phyloP scores from a whole-genome alignment of 1,140 invertebrate species.

The Cyrtorhinus lividipennis region DNA sequence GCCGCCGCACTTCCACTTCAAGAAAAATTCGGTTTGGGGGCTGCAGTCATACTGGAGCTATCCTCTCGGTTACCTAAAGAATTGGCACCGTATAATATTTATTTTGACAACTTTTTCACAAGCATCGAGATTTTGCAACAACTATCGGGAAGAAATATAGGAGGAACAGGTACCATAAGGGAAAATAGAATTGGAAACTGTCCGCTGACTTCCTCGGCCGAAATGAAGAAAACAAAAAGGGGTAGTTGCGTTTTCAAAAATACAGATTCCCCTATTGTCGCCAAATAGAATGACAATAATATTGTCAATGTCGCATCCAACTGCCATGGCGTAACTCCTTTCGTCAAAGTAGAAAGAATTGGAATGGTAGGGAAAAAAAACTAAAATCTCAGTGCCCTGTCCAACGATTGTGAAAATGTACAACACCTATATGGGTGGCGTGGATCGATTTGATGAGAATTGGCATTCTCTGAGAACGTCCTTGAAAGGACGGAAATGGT shows the following conservation, averaged over 20 bases:
- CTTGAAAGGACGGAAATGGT: too few species aligned
- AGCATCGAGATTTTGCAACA: background rate
- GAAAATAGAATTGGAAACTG: background rate
- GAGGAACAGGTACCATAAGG: slow-evolving; percentile 1
- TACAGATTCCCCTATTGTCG: background rate
- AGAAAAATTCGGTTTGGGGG: slow-evolving; percentile 9
- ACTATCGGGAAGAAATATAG: background rate
- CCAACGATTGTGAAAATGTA: too few species aligned
- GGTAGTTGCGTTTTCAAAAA: background rate
- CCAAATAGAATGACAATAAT: background rate
- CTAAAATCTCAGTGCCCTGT: too few species aligned
- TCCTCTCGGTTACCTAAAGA: slow-evolving; percentile 7
- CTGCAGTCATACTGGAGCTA: slow-evolving; percentile 7
- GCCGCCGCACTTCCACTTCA: background rate
- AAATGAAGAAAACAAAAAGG: background rate
- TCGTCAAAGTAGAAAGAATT: background rate
- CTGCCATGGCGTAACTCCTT: background rate
- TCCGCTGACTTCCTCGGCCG: background rate
- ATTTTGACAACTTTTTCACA: slow-evolving; percentile 15
- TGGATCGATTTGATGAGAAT: too few species aligned
- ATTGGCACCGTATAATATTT: slow-evolving; percentile 7
- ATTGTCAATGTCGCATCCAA: background rate
- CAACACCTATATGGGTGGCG: too few species aligned
- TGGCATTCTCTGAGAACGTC: too few species aligned
- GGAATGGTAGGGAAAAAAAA: too few species aligned